A percentile compares a stretch with the other conserved stretches of the same genome.
phyloP scores from a whole-genome alignment of 2,797 vertebrate species.

The Varecia variegata region DNA sequence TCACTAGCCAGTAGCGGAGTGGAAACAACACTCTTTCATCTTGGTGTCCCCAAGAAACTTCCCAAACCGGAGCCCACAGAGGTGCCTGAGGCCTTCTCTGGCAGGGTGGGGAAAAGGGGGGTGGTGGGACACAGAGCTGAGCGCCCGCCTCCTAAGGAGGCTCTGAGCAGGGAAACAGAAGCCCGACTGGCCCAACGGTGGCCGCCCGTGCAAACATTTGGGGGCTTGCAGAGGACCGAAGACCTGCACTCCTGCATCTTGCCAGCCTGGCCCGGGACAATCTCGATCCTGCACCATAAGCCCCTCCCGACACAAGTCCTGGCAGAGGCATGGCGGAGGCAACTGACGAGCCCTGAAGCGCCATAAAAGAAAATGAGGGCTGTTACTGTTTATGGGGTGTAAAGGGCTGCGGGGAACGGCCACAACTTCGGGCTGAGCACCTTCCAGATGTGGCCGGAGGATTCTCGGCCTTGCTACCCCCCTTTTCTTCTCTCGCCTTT shows the following conservation, averaged over 20 bases:
- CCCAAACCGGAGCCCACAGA: background rate
- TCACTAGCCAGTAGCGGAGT: background rate
- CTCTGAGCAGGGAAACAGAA: conserved; percentile 7
- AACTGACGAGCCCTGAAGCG: conserved; percentile 87
- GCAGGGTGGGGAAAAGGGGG: background rate
- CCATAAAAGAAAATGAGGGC: conserved; percentile 98
- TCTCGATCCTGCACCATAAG: background rate
- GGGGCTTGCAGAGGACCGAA: background rate
- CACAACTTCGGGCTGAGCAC: conserved; percentile 76
- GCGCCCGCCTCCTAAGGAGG: conserved; percentile 16
- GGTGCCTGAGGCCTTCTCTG: background rate
- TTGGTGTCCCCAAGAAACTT: conserved; percentile 41
- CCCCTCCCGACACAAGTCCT: conserved; percentile 79
- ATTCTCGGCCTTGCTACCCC: background rate
- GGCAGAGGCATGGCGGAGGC: conserved; percentile 88
- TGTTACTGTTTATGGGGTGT: conserved; percentile 98
- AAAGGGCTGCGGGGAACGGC: conserved; percentile 90
- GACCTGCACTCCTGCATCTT: background rate
- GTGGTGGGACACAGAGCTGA: conserved; percentile 13
- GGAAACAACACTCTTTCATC: background rate
- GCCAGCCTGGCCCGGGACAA: background rate
- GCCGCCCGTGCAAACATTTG: background rate
- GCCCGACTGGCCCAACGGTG: accelerated
- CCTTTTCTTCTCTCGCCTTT: background rate
- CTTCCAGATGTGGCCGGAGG: conserved; percentile 73